Evolutionary conservation across 2,797 vertebrate genomes (phyloP).

Genomic region (Pangasius sanitwongsei): DNA sequence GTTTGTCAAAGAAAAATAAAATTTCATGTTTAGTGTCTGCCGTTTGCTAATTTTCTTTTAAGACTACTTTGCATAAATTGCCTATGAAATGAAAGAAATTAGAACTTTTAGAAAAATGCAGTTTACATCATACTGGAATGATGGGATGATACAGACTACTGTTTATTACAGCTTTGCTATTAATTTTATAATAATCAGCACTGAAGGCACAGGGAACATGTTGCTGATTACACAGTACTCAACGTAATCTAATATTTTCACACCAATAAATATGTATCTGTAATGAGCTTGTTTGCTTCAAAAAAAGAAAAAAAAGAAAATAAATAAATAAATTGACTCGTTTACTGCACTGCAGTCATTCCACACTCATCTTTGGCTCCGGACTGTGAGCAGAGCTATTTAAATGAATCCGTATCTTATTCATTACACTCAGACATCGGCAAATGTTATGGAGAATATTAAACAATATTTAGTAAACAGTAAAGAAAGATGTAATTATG

Average conservation of each 20-base stretch:
- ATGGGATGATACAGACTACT: not conserved
- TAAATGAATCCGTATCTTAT: not conserved
- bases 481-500: conserved; percentile 24
- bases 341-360: not conserved
- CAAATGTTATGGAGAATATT: not conserved
- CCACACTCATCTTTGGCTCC: not conserved
- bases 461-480: conserved; percentile 34
- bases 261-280: not conserved
- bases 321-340: not conserved
- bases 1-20: not conserved
- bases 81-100: not conserved
- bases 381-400: not conserved
- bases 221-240: not conserved
- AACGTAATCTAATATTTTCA: not conserved
- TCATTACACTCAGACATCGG: not conserved
- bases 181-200: not conserved
- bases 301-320: not conserved
- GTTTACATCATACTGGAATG: not conserved
- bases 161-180: not conserved
- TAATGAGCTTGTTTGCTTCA: not conserved
- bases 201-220: not conserved
- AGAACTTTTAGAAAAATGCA: not conserved
- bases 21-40: not conserved
- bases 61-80: not conserved
- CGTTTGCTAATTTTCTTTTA: not conserved